Evolutionary conservation across 92 coral and sea anemone species (phyloP).

Genomic region (Zoanthus gigantus): DNA sequence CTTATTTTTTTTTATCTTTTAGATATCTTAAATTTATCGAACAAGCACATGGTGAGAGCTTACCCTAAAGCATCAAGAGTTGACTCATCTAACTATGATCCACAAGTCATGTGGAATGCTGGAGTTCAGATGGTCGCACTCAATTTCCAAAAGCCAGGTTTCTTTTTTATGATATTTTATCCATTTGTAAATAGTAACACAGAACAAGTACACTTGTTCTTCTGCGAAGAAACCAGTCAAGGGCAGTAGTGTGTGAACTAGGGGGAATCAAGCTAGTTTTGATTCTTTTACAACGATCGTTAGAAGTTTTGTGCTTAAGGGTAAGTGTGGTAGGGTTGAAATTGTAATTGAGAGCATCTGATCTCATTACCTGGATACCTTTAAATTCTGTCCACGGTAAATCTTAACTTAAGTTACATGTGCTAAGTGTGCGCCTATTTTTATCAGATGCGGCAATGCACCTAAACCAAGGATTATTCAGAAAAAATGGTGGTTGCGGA

Average conservation of each 20-base stretch:
- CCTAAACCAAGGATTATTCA: constrained; percentile 80
- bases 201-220: too few species aligned
- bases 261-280: too few species aligned
- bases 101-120: constrained; percentile 87
- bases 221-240: too few species aligned
- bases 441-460: constrained; percentile 81
- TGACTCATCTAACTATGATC: constrained; percentile 87
- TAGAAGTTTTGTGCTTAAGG: too few species aligned
- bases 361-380: too few species aligned
- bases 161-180: neutral
- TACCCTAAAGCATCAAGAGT: constrained; percentile 89
- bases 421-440: neutral
- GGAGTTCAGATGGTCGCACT: constrained; percentile 88
- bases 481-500: constrained; percentile 88
- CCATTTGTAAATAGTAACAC: too few species aligned
- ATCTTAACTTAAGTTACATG: too few species aligned
- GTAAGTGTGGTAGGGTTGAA: too few species aligned
- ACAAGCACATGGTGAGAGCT: constrained; percentile 76
- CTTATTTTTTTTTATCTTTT: neutral
- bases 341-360: too few species aligned
- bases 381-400: too few species aligned
- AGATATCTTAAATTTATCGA: constrained; percentile 70
- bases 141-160: constrained; percentile 91
- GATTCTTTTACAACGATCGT: too few species aligned
- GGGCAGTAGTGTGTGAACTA: too few species aligned